Conservation (phyloP, 2,888 invertebrate genomes). For the Selenia dentaria region DNA sequence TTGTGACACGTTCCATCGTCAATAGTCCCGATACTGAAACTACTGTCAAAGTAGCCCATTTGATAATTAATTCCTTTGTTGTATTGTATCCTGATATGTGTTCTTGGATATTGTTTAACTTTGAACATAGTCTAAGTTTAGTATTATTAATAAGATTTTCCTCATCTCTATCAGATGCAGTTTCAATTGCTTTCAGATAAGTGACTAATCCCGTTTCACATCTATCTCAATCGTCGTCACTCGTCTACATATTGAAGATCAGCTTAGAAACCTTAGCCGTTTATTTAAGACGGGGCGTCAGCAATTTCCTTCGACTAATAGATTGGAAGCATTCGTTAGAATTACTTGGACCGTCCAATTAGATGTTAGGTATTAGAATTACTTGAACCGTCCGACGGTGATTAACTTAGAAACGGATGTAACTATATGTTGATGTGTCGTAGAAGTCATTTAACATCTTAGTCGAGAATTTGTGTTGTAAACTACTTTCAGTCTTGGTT, state of each 20-base stretch:
- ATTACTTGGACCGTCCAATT: conserved; percentile 41
- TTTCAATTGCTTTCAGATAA: background rate
- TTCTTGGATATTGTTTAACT: too few relatives aligned
- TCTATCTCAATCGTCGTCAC: conserved; percentile 23
- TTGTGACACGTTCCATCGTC: too few relatives aligned
- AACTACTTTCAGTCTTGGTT: background rate
- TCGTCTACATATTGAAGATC: conserved; percentile 36
- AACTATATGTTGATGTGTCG: conserved; percentile 46
- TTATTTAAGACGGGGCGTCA: conserved; percentile 73
- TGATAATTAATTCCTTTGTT: too few relatives aligned
- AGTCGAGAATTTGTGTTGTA: conserved; percentile 5
- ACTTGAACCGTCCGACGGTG: conserved; percentile 51
- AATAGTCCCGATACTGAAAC: too few relatives aligned
- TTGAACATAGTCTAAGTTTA: too few relatives aligned
- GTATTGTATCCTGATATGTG: too few relatives aligned
- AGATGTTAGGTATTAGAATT: conserved; percentile 30
- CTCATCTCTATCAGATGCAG: too few relatives aligned
- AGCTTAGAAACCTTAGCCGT: conserved; percentile 51
- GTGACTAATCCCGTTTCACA: background rate
- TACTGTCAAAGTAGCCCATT: too few relatives aligned
- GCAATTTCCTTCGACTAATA: conserved; percentile 80
- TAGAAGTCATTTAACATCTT: conserved; percentile 35
- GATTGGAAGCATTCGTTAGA: conserved; percentile 63
- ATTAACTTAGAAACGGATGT: conserved; percentile 64
- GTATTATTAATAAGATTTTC: too few relatives aligned